phyloP scores from a whole-genome alignment of 2,888 invertebrate species.

The Synergus laeviventris region DNA sequence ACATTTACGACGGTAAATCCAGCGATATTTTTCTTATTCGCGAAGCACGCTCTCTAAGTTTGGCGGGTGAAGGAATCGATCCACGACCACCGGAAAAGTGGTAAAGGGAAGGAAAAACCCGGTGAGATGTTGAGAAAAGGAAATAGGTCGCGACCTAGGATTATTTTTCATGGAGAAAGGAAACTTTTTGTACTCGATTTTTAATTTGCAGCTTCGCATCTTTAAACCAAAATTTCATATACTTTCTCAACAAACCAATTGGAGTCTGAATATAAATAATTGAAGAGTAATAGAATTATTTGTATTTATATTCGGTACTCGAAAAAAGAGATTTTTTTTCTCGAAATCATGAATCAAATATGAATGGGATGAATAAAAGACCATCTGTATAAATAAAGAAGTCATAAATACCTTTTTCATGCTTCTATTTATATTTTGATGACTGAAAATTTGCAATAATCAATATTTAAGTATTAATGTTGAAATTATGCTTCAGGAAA shows the following conservation, averaged over 20 bases:
- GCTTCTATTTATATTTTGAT: too few species aligned
- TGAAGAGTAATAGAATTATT: slow-evolving; percentile 6
- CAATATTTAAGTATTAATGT: too few species aligned
- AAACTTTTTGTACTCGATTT: background rate
- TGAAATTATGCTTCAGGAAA: too few species aligned
- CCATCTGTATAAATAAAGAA: too few species aligned
- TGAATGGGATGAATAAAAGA: too few species aligned
- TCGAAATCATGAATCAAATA: too few species aligned
- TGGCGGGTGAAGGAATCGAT: slow-evolving; percentile 20
- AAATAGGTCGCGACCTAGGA: slow-evolving; percentile 13
- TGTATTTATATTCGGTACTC: background rate
- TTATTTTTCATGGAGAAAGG: background rate
- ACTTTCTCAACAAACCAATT: background rate
- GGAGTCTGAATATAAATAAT: background rate
- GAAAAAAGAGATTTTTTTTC: too few species aligned
- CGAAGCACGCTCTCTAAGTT: background rate
- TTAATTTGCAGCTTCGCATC: background rate
- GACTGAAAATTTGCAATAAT: too few species aligned
- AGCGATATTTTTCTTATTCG: slow-evolving; percentile 8
- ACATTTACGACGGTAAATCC: background rate
- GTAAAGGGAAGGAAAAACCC: background rate
- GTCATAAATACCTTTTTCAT: too few species aligned
- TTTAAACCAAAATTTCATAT: background rate
- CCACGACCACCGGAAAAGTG: slow-evolving; percentile 5
- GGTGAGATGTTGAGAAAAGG: slow-evolving; percentile 4